phyloP scores from a whole-genome alignment of 1,140 invertebrate genomes.

The Cyrtorhinus lividipennis region DNA sequence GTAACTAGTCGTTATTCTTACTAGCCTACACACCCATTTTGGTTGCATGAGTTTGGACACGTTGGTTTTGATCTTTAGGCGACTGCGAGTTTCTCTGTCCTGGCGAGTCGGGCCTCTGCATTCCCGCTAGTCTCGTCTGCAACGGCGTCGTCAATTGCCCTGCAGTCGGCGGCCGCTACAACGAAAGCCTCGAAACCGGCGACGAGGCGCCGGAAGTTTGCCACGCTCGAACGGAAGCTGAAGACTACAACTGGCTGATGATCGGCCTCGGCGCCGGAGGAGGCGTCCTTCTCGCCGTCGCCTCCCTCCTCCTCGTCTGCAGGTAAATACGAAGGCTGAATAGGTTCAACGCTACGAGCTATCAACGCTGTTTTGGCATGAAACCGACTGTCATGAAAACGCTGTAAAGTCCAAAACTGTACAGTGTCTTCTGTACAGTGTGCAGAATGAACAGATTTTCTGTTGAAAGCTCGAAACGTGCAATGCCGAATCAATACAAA shows the following conservation, averaged over 20 bases:
- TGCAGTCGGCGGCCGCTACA: slow-evolving; percentile 11
- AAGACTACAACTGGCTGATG: slow-evolving; percentile 37
- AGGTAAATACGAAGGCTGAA: no score
- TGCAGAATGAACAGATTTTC: no score
- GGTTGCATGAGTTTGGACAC: no score
- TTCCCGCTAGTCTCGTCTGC: slow-evolving; percentile 63
- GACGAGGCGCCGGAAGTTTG: slow-evolving; percentile 41
- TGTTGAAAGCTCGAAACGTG: no score
- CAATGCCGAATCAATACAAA: no score
- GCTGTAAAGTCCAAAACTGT: no score
- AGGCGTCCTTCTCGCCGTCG: slow-evolving; percentile 31
- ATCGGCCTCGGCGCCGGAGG: slow-evolving; percentile 35
- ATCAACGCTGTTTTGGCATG: no score
- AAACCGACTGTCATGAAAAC: no score
- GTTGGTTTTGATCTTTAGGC: background rate
- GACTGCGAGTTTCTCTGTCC: slow-evolving; percentile 55
- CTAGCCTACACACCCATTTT: no score
- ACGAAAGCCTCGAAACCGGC: slow-evolving; percentile 25
- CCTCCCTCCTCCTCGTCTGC: slow-evolving; percentile 33
- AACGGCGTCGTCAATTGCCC: slow-evolving; percentile 79
- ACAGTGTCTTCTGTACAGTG: no score
- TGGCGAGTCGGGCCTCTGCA: slow-evolving; percentile 61
- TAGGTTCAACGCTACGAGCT: no score
- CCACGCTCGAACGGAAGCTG: slow-evolving; percentile 27
- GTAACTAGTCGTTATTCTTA: no score